Percentiles rank a stretch among this genome's conserved stretches.
These are phyloP conservation scores for Scomber japonicus DNA, from an alignment of 2,113 vertebrate species.

Conservation along the genomic window DNA sequence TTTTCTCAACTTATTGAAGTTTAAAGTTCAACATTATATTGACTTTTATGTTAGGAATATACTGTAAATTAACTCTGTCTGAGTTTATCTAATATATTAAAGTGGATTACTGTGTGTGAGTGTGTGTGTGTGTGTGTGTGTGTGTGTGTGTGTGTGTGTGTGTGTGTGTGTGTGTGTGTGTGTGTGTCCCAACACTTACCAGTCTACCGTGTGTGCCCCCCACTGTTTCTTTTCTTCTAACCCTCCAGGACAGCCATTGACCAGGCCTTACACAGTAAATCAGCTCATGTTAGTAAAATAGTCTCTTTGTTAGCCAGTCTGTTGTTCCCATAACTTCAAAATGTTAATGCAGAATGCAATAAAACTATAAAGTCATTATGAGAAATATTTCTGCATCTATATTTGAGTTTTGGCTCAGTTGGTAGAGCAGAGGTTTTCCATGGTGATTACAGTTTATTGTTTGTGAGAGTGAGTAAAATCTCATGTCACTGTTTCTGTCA, in stretches of 20 bases:
- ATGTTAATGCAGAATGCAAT: neutral
- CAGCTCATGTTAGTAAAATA: constrained; percentile 17
- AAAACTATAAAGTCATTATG: too few species aligned
- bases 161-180: neutral
- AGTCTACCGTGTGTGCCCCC: constrained; percentile 12
- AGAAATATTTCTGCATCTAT: neutral
- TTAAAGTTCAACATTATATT: too few species aligned
- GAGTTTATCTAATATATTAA: neutral
- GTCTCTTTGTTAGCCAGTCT: neutral
- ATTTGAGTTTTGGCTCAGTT: constrained; percentile 2
- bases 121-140: constrained; percentile 29
- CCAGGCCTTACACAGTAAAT: neutral
- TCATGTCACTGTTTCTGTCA: neutral
- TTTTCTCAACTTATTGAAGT: neutral
- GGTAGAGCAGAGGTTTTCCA: neutral
- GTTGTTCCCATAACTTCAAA: neutral
- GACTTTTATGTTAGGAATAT: too few species aligned
- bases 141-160: constrained; percentile 5
- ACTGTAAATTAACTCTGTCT: too few species aligned
- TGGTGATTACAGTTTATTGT: neutral
- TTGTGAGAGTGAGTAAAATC: neutral
- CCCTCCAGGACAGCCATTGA: constrained; percentile 16
- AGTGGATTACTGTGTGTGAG: constrained; percentile 1
- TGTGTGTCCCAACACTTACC: too few species aligned
- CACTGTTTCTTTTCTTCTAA: constrained; percentile 9